phyloP scores from a whole-genome alignment of 1,140 invertebrate genomes.

The Plutomurus gul region DNA sequence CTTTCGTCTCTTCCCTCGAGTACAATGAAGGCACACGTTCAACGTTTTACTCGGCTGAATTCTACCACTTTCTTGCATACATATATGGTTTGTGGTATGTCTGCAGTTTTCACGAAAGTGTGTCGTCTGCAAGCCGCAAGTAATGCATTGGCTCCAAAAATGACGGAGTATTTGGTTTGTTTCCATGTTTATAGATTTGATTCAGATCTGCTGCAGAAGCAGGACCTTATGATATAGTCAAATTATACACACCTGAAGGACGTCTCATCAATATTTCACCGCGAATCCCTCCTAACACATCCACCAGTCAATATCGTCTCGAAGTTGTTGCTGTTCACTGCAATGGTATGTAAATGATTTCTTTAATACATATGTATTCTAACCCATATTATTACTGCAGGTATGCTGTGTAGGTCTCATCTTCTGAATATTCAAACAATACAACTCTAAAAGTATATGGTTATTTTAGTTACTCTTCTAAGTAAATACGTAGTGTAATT shows the following conservation, averaged over 20 bases:
- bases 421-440: too few species aligned
- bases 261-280: constrained; percentile 70
- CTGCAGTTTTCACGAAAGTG: too few species aligned
- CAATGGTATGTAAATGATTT: constrained; percentile 53
- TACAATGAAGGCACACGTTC: background rate
- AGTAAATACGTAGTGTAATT: too few species aligned
- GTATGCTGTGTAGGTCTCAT: too few species aligned
- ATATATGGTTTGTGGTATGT: too few species aligned
- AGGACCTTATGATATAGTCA: constrained; percentile 67
- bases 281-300: constrained; percentile 65
- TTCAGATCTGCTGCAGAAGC: constrained; percentile 68
- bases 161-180: constrained; percentile 7
- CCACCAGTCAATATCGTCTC: constrained; percentile 66
- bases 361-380: too few species aligned
- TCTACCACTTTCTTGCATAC: background rate
- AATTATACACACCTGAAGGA: constrained; percentile 65
- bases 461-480: too few species aligned
- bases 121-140: too few species aligned
- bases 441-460: too few species aligned
- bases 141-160: background rate
- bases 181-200: constrained; percentile 61
- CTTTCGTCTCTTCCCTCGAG: background rate
- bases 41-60: too few species aligned
- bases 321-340: constrained; percentile 61
- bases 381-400: too few species aligned